A percentile compares a stretch with the other conserved stretches of the same genome.
phyloP scores from a whole-genome alignment of 2,113 vertebrate species.

The Boleophthalmus pectinirostris region DNA sequence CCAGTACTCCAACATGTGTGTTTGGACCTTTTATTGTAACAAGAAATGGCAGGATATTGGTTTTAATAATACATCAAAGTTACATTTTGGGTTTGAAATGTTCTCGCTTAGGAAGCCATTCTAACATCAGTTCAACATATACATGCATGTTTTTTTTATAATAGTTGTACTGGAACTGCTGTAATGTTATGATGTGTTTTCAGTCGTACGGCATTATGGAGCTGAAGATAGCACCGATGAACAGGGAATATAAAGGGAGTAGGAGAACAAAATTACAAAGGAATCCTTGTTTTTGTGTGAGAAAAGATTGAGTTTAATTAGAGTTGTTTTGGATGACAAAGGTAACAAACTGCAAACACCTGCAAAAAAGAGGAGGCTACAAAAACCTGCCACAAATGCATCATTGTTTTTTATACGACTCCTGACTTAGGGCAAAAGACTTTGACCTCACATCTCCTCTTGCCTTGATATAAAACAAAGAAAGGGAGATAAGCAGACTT shows the following conservation, averaged over 20 bases:
- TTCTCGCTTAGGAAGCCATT: too few species aligned
- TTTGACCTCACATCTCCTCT: constrained; percentile 16
- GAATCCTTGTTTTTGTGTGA: constrained; percentile 45
- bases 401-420: constrained; percentile 30
- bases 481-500: constrained; percentile 34
- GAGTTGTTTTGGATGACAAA: constrained; percentile 30
- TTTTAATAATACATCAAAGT: too few species aligned
- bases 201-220: too few species aligned
- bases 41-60: too few species aligned
- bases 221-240: too few species aligned
- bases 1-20: too few species aligned
- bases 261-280: constrained; percentile 15
- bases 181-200: too few species aligned
- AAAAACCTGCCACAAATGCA: background rate
- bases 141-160: too few species aligned
- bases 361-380: constrained; percentile 3
- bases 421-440: constrained; percentile 4
- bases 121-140: too few species aligned
- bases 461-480: constrained; percentile 38
- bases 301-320: constrained; percentile 35
- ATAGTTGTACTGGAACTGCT: constrained; percentile 42
- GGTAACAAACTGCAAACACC: constrained; percentile 20
- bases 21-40: too few species aligned
- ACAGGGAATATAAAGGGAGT: too few species aligned
- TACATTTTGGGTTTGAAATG: too few species aligned